Evolutionary conservation across 2,888 invertebrate genomes (phyloP).

Genomic region (Autographa pulchrina): DNA sequence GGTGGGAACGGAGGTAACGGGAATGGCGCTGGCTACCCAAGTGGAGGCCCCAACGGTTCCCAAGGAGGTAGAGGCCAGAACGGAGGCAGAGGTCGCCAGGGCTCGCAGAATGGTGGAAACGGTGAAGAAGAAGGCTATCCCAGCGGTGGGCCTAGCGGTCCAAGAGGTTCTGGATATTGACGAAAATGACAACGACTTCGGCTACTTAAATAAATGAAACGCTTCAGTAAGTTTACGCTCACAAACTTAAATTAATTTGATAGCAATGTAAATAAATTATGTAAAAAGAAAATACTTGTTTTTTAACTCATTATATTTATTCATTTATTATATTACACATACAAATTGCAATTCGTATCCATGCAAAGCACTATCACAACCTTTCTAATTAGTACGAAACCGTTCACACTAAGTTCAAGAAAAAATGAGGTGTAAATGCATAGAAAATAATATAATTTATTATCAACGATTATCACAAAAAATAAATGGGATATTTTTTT

Average conservation of each 20-base stretch:
- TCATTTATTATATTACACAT: slow-evolving; percentile 37
- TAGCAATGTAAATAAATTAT: slow-evolving; percentile 55
- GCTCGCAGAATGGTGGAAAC: slow-evolving; percentile 52
- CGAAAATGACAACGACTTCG: slow-evolving; percentile 21
- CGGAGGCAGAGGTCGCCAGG: slow-evolving; percentile 60
- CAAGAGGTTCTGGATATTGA: slow-evolving; percentile 83
- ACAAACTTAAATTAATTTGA: slow-evolving; percentile 38
- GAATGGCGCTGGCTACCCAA: slow-evolving; percentile 60
- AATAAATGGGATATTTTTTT: no score
- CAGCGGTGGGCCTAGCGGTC: slow-evolving; percentile 81
- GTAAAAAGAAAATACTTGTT: slow-evolving; percentile 20
- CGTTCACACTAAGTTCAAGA: slow-evolving; percentile 29
- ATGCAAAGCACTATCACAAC: slow-evolving; percentile 55
- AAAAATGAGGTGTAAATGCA: slow-evolving; percentile 49
- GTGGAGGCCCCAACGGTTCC: slow-evolving; percentile 60
- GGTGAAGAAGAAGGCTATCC: slow-evolving; percentile 78
- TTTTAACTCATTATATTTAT: slow-evolving; percentile 38
- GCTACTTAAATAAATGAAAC: slow-evolving; percentile 28
- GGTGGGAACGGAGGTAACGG: slow-evolving; percentile 18
- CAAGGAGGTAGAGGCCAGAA: slow-evolving; percentile 58
- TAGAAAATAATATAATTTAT: slow-evolving; percentile 50
- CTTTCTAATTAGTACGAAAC: slow-evolving; percentile 38
- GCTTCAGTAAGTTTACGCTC: slow-evolving; percentile 36
- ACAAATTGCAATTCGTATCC: slow-evolving; percentile 35
- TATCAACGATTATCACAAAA: slow-evolving; percentile 53